Evolutionary conservation across 2,888 invertebrate species (phyloP).

Genomic region (Teinopalpus imperialis): DNA sequence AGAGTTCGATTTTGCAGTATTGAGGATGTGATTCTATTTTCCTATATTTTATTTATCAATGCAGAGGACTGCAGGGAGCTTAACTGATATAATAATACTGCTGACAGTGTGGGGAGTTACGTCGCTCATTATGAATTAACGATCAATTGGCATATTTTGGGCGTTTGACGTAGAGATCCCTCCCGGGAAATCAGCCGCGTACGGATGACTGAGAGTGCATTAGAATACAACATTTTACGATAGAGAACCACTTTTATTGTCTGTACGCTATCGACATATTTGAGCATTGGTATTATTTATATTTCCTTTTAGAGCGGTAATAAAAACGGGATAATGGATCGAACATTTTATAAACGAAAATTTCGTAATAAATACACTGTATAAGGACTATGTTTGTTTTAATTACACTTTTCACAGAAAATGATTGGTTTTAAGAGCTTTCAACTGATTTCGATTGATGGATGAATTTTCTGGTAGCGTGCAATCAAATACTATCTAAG

Average conservation of each 20-base stretch:
- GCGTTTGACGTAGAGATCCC: constrained; percentile 38
- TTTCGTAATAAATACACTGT: constrained; percentile 1
- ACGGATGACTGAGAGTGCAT: constrained; percentile 29
- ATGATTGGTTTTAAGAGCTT: too few species aligned
- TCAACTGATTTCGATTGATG: too few species aligned
- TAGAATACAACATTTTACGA: constrained; percentile 32
- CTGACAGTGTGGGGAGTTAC: constrained; percentile 26
- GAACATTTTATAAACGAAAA: not conserved
- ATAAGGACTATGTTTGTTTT: not conserved
- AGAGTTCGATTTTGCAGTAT: too few species aligned
- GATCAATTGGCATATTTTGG: constrained; percentile 58
- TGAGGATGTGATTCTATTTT: too few species aligned
- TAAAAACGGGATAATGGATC: constrained; percentile 1
- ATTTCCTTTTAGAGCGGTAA: constrained; percentile 10
- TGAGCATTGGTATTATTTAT: constrained; percentile 17
- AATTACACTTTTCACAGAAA: too few species aligned
- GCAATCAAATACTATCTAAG: too few species aligned
- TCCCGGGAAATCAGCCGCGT: constrained; percentile 57
- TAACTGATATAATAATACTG: not conserved
- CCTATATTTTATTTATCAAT: too few species aligned
- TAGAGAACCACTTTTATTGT: constrained; percentile 15
- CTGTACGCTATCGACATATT: constrained; percentile 18
- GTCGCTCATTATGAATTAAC: constrained; percentile 60
- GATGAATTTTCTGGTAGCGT: too few species aligned
- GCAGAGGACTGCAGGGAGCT: too few species aligned